Evolutionary conservation across 2,888 invertebrate species (phyloP).

Genomic region (Campoplex nolae): DNA sequence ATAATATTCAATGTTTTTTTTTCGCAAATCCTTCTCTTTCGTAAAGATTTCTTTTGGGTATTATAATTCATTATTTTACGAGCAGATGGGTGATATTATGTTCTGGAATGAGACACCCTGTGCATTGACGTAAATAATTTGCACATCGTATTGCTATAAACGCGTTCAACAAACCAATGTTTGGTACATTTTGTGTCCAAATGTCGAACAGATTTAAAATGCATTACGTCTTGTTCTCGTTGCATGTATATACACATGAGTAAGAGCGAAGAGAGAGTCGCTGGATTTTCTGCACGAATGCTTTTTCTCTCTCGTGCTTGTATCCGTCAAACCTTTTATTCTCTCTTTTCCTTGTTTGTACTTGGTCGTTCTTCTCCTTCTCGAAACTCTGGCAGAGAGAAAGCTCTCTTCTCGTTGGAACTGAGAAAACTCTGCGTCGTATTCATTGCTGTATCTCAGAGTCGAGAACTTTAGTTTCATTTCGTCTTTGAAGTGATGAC

Average conservation of each 20-base stretch:
- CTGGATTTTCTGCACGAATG: constrained; percentile 21
- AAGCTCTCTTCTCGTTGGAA: constrained; percentile 3
- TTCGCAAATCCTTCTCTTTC: too few species aligned
- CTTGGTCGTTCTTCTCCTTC: not conserved
- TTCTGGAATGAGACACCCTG: too few species aligned
- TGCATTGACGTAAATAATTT: too few species aligned
- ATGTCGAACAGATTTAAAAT: constrained; percentile 28
- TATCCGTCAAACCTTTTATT: constrained; percentile 6
- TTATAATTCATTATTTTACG: too few species aligned
- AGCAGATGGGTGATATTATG: too few species aligned
- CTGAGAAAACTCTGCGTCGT: not conserved
- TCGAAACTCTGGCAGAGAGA: not conserved
- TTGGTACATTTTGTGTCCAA: not conserved
- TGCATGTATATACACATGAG: not conserved
- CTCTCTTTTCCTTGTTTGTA: not conserved
- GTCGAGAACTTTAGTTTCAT: constrained; percentile 44
- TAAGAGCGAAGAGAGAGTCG: constrained; percentile 8
- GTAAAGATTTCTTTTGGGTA: too few species aligned
- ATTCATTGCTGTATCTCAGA: constrained; percentile 57
- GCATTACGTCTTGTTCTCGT: constrained; percentile 1
- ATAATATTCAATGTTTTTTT: too few species aligned
- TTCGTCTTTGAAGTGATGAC: constrained; percentile 46
- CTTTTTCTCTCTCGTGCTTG: constrained; percentile 9
- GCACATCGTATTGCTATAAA: too few species aligned
- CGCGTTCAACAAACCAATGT: too few species aligned